Conservation (phyloP, 1,140 invertebrate species). For the Cherax destructor region DNA sequence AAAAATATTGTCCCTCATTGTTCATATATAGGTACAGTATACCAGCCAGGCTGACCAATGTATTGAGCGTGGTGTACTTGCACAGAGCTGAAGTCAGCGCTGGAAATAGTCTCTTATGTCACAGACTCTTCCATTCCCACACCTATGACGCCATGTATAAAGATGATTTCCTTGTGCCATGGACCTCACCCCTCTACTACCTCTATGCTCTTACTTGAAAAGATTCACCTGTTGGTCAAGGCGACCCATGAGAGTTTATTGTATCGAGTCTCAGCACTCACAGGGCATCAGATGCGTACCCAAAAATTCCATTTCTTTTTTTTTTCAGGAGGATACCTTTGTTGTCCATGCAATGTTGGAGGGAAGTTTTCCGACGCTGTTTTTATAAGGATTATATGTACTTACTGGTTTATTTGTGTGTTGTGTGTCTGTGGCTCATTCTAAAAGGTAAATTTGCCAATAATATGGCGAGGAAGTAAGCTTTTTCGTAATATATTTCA, state of each 20-base stretch:
- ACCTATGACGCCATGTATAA: constrained; percentile 70
- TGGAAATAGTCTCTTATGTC: constrained; percentile 37
- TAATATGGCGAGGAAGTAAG: too few relatives aligned
- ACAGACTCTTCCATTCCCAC: constrained; percentile 60
- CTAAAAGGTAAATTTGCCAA: too few relatives aligned
- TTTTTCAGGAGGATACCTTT: not conserved
- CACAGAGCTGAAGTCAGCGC: constrained; percentile 31
- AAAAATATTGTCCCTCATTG: not conserved
- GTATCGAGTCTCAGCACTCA: not conserved
- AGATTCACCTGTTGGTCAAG: constrained; percentile 58
- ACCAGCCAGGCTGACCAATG: not conserved
- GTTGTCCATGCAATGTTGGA: not conserved
- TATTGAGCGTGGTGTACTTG: not conserved
- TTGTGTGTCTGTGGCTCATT: too few relatives aligned
- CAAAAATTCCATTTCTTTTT: not conserved
- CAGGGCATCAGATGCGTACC: not conserved
- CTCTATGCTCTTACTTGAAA: constrained; percentile 24
- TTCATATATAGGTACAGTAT: not conserved
- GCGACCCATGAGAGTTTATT: not conserved
- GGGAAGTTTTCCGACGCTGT: not conserved
- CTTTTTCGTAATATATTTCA: too few relatives aligned
- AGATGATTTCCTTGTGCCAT: constrained; percentile 67
- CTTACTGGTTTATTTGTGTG: too few relatives aligned
- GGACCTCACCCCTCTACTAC: constrained; percentile 21
- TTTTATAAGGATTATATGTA: not conserved